Evolutionary conservation across 2,113 vertebrate species (phyloP), one percentile per base, ranked within the genome.

Genomic region (Falco punctatus): DNA sequence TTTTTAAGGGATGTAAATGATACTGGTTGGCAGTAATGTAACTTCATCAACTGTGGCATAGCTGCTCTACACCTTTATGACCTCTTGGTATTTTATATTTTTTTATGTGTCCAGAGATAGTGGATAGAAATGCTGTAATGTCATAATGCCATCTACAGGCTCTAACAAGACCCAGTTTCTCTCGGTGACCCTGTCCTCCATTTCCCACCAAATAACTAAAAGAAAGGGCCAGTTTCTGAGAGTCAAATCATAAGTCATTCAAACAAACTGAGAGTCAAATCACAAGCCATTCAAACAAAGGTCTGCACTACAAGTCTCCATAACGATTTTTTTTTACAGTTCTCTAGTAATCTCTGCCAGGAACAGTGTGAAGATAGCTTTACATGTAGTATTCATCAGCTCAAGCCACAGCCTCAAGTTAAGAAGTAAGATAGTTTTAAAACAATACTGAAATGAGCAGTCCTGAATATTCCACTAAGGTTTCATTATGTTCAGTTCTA

Each of bases 71-170:
- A 88, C 84, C 81, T 95, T 90, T 86, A 49, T 87, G 88, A 95
- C 94, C 74, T 70, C 66, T 82, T 87, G 44, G 49, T 77, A 65
- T 70, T 90, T 87, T 44, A 30, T 62, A 58, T 77, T 85, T 90
- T 91, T 95, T 74, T 51, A 82, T 70, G 40, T 73, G 33, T 82
- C 81, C 86, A 73, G n/a, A 94, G 65, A n/a, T 21, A 82, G 66
- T 66, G 66, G 66, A 54, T 55, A 82, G 40, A 91, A 92, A 96
- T 85, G 83, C 12, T 64, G 73, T 57, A 65, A 95, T 95, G 80
- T 62, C 94, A 58, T 91, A 96, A 97, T 95, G 96, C 95, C 95
- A 95, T 81, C 96, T 97, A 96, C 95, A 96, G 96, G 94, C 40
- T 88, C 69, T 55, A 69, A 88, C 86, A 4, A 48, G 65, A 62